Evolutionary conservation across 53 echinoderm and acorn worm species (phyloP), one percentile per base, ranked within the genome.

Genomic region (Mesocentrotus franciscanus): DNA sequence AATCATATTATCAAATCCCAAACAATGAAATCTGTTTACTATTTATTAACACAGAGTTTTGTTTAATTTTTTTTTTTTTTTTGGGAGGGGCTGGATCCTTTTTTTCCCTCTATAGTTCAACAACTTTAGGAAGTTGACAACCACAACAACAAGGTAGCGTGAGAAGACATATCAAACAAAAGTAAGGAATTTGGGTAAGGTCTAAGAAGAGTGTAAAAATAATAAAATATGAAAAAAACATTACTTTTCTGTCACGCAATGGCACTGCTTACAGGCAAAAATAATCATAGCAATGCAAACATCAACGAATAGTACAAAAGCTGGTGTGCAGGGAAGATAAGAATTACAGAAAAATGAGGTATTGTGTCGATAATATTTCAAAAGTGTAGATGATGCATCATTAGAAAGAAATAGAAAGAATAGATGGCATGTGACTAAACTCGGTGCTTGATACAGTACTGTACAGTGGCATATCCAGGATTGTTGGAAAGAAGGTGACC

Each of bases 191-290:
- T 76, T 76, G 33, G 76, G 76, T 33, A 76, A 76, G 33, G 32
- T 61, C 15, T 17, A 61, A 61, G 61, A 61, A 61, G 61, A 61
- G 16, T 76, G 76, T 14, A 12, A 2, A 14, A 76, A 30, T 33
- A 33, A 39, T 39, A 39, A 39, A 39, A 39, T 39, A 3, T 39
- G 39, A 39, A 39, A 76, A 76, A 9, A 30, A 30, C 76, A 76
- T 76, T 76, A 76, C 76, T 76, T 76, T 13, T 33, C 30, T 33
- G 76, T 76, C 76, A 76, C 76, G 76, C 76, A 76, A 76, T 76
- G 76, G 16, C 1, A 33, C 76, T 30, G 76, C 33, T 33, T 10
- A 76, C 24, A 76, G 76, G 33, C 33, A 33, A 10, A 76, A 76
- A 9, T 14, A 76, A 12, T 27, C 29, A 39, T 39, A 39, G 10